Evolutionary conservation across 2,797 vertebrate species (phyloP), one percentile per base, ranked within the genome.

Genomic region (Myioborus miniatus): DNA sequence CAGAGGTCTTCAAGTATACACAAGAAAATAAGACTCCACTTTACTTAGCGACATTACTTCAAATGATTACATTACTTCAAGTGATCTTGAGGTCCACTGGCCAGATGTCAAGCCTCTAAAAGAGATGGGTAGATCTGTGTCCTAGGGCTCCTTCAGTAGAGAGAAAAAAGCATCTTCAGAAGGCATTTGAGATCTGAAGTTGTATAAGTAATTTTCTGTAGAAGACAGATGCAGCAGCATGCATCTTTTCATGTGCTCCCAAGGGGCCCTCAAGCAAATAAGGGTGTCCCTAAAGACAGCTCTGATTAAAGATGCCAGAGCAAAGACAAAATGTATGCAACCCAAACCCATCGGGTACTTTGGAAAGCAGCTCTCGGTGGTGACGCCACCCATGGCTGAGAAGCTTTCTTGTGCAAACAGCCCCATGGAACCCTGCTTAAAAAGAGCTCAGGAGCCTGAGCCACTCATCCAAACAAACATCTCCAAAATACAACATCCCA

Each of bases 351-450:
- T 30, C 0, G 0, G 34, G 29, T 17, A 34, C 68, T 83, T 69
- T 27, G 53, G 67, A 76, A 93, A 91, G 85, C 60, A 71, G 32
- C 5, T 2, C 41, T 68, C 4, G 0, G n/a, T 29, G 22, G 24
- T 46, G 69, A 81, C 0, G 0, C 79, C 63, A 26, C 15, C 39
- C 7, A 67, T 0, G 0, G 56, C 84, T 69, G 60, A 87, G 62
- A 67, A 77, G 18, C 30, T 34, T 47, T 68, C 36, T 68, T 30
- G 21, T 47, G 47, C 85, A 76, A 90, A 84, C 39, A 91, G 29
- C 32, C 43, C 34, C 9, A 1, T 22, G 59, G 60, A 44, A 36
- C 22, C 22, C 58, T 53, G 20, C 47, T 75, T 64, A 56, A 21
- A 80, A 69, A 62, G 49, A 76, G 22, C 83, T 37, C 72, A 17